These are phyloP conservation scores for Enteromius fasciolatus DNA, from an alignment of 2,797 vertebrate genomes.

Conservation along the genomic window DNA sequence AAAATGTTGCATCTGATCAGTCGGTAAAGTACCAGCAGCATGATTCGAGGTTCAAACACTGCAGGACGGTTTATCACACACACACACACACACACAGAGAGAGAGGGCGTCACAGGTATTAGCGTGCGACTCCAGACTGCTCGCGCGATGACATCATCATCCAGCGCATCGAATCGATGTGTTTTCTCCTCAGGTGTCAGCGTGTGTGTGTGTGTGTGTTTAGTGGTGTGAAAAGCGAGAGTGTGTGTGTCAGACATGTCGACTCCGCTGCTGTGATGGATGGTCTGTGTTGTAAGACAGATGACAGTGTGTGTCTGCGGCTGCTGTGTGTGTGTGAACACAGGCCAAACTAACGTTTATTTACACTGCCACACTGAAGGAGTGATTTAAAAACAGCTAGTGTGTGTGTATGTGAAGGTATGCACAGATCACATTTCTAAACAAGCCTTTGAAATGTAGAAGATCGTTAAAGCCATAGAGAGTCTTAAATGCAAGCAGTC, in stretches of 20 bases:
- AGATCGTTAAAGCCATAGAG: slow-evolving; percentile 60
- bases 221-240: slow-evolving; percentile 74
- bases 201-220: slow-evolving; percentile 52
- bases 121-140: slow-evolving; percentile 49
- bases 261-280: slow-evolving; percentile 82
- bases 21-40: neutral
- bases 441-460: slow-evolving; percentile 77
- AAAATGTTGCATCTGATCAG: neutral
- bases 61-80: neutral
- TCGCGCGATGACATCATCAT: slow-evolving; percentile 67
- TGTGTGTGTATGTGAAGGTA: slow-evolving; percentile 58
- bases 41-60: neutral
- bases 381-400: slow-evolving; percentile 77
- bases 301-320: slow-evolving; percentile 80
- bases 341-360: slow-evolving; percentile 81
- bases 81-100: slow-evolving; percentile 30
- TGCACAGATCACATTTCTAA: slow-evolving; percentile 75
- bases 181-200: slow-evolving; percentile 54
- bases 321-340: slow-evolving; percentile 75
- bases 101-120: slow-evolving; percentile 46
- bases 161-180: slow-evolving; percentile 70
- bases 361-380: slow-evolving; percentile 74
- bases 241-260: slow-evolving; percentile 81
- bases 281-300: slow-evolving; percentile 81
- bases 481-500: slow-evolving; percentile 61